These are phyloP conservation scores for Bagarius yarrelli DNA, from an alignment of 2,113 vertebrate genomes.

Conservation along the genomic window DNA sequence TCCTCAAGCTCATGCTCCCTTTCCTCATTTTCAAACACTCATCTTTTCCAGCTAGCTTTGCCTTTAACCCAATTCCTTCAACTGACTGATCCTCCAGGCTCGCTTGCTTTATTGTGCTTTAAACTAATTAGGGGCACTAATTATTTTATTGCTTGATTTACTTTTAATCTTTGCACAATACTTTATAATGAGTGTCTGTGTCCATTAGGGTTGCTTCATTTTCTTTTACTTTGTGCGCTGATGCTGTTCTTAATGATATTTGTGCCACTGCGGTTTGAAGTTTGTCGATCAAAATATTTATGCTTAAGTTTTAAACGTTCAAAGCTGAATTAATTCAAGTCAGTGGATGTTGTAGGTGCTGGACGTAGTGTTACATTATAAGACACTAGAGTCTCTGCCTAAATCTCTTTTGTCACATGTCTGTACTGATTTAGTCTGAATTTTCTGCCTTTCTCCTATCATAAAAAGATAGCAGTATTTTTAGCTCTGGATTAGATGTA, in stretches of 20 bases:
- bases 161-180: constrained; percentile 18
- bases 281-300: neutral
- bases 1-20: constrained; percentile 11
- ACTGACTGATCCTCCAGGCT: constrained; percentile 19
- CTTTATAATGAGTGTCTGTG: constrained; percentile 11
- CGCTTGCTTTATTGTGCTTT: constrained; percentile 26
- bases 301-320: neutral
- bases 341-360: neutral
- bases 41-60: constrained; percentile 11
- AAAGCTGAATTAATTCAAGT: neutral
- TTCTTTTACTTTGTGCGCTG: neutral
- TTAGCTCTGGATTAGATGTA: too few relatives aligned
- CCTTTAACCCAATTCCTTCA: constrained; percentile 21
- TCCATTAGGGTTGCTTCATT: constrained; percentile 8
- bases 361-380: neutral
- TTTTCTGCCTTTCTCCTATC: too few relatives aligned
- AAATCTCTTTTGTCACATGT: neutral
- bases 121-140: constrained; percentile 22
- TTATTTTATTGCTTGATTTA: constrained; percentile 33
- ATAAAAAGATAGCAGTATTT: too few relatives aligned
- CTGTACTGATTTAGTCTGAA: neutral
- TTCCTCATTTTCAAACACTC: constrained; percentile 17
- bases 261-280: neutral
- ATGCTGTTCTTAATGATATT: neutral
- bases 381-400: neutral